Evolutionary conservation across 1,140 invertebrate genomes (phyloP).

Genomic region (Lepidotrigona ventralis): DNA sequence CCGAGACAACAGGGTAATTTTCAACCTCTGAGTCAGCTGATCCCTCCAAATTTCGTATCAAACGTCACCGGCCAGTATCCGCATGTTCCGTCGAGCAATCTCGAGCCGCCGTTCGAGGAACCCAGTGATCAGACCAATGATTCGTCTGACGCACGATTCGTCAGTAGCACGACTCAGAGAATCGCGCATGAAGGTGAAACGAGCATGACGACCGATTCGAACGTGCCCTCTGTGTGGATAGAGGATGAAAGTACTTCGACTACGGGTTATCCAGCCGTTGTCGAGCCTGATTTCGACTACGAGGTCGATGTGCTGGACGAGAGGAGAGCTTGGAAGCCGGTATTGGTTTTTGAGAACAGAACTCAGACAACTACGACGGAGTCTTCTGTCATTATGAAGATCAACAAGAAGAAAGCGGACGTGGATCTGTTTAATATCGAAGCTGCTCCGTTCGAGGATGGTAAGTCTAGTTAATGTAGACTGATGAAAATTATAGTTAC

Average conservation of each 20-base stretch:
- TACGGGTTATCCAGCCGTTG: neutral
- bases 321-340: slow-evolving; percentile 70
- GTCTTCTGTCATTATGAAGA: slow-evolving; percentile 73
- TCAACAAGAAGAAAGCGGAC: slow-evolving; percentile 59
- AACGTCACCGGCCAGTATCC: neutral
- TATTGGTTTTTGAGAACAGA: slow-evolving; percentile 70
- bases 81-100: neutral
- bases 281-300: slow-evolving; percentile 53
- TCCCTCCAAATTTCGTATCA: neutral
- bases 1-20: neutral
- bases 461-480: slow-evolving; percentile 53
- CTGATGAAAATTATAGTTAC: neutral
- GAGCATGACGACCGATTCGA: slow-evolving; percentile 16
- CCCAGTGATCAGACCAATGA: neutral
- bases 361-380: slow-evolving; percentile 55
- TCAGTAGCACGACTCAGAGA: neutral
- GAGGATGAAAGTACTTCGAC: slow-evolving; percentile 41
- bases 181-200: neutral
- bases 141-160: neutral
- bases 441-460: slow-evolving; percentile 59
- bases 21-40: neutral
- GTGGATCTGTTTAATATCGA: slow-evolving; percentile 65
- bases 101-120: neutral
- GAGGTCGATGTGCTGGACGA: slow-evolving; percentile 64
- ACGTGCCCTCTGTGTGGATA: slow-evolving; percentile 60